phyloP scores from a whole-genome alignment of 2,797 vertebrate genomes.

The Serranus cabrilla region DNA sequence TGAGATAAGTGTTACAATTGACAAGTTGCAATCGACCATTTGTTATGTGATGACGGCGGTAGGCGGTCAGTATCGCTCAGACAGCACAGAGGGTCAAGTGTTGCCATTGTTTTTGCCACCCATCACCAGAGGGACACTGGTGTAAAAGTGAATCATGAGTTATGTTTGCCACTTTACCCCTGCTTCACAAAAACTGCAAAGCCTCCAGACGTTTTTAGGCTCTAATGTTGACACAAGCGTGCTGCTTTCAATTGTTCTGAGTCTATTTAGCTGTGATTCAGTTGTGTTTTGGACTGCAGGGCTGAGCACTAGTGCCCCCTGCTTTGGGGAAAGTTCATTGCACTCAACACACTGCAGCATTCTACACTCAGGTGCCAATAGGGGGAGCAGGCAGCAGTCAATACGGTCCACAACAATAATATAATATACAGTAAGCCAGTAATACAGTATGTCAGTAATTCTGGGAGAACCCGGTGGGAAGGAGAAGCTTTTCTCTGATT shows the following conservation, averaged over 20 bases:
- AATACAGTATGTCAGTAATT: neutral
- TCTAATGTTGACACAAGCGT: neutral
- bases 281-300: neutral
- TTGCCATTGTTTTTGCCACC: neutral
- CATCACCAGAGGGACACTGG: neutral
- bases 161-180: neutral
- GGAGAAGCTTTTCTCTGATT: conserved; percentile 14
- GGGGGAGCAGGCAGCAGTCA: conserved; percentile 12
- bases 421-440: neutral
- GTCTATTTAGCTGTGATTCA: neutral
- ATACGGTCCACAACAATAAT: conserved; percentile 14
- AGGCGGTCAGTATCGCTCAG: neutral
- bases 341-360: conserved; percentile 50
- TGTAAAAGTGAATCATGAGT: neutral
- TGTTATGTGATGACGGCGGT: neutral
- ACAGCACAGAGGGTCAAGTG: neutral
- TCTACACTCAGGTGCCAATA: neutral
- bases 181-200: neutral
- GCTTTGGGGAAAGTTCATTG: conserved; percentile 34
- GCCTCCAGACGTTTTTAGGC: neutral
- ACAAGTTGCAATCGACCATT: neutral
- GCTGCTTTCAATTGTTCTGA: neutral
- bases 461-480: neutral
- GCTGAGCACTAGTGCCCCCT: conserved; percentile 48
- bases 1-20: conserved; percentile 1